Percentiles rank a stretch among this genome's conserved stretches.
These are phyloP conservation scores for Heteromormyrus szaboi DNA, from an alignment of 2,797 vertebrate species.

Conservation along the genomic window DNA sequence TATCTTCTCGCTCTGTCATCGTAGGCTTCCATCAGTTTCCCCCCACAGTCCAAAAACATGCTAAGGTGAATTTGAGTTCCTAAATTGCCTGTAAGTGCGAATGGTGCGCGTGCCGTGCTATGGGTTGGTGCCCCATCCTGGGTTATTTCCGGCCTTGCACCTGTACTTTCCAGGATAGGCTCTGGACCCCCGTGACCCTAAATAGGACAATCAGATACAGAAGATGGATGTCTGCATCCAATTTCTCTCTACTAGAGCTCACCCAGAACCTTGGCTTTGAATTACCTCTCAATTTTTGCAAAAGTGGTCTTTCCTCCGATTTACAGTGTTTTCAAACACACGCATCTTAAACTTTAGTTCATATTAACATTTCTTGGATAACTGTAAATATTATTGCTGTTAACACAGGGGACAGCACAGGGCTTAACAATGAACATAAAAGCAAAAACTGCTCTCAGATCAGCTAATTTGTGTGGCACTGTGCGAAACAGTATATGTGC, in stretches of 20 bases:
- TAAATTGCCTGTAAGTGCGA: background rate
- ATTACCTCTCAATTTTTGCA: background rate
- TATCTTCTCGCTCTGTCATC: background rate
- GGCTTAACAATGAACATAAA: background rate
- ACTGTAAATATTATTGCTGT: background rate
- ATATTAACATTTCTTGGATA: background rate
- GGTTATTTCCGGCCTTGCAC: background rate
- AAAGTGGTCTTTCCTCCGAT: background rate
- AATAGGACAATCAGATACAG: background rate
- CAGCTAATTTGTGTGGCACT: background rate
- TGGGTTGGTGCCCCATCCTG: background rate
- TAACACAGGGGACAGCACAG: background rate
- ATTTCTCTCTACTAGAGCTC: background rate
- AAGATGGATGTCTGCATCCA: background rate
- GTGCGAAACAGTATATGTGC: background rate
- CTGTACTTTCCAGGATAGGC: background rate
- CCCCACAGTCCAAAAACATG: background rate
- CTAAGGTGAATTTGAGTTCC: background rate
- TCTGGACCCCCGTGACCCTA: background rate
- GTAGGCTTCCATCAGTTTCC: background rate
- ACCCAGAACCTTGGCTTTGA: background rate
- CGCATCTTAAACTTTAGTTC: background rate
- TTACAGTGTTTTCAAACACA: background rate
- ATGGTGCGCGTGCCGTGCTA: background rate
- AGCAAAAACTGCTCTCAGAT: background rate